Percentiles rank a stretch among this genome's conserved stretches.
phyloP scores from a whole-genome alignment of 2,797 vertebrate genomes.

The Stomatorhinus walkeri region DNA sequence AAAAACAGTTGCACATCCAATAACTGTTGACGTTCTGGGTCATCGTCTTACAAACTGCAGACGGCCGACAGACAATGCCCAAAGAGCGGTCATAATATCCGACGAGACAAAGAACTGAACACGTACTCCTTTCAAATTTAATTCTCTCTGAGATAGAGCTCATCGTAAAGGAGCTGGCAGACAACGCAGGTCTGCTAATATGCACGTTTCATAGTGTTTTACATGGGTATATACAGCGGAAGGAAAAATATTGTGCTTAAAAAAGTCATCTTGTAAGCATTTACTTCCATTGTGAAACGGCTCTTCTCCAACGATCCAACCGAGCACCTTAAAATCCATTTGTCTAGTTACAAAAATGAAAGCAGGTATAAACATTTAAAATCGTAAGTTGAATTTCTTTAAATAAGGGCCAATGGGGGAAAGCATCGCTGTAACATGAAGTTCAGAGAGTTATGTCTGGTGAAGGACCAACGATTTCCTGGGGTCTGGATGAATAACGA shows the following conservation, averaged over 20 bases:
- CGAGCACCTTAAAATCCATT: slow-evolving; percentile 13
- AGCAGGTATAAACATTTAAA: slow-evolving; percentile 7
- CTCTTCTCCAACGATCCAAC: slow-evolving; percentile 2
- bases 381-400: background rate
- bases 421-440: background rate
- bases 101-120: slow-evolving; percentile 36
- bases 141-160: slow-evolving; percentile 32
- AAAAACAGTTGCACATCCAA: slow-evolving; percentile 57
- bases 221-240: slow-evolving; percentile 25
- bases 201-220: slow-evolving; percentile 39
- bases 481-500: background rate
- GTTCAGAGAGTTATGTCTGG: background rate
- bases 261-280: slow-evolving; percentile 24
- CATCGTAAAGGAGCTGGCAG: slow-evolving; percentile 14
- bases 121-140: slow-evolving; percentile 26
- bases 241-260: slow-evolving; percentile 28
- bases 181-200: slow-evolving; percentile 22
- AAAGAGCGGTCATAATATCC: slow-evolving; percentile 37
- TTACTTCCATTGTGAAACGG: slow-evolving; percentile 11
- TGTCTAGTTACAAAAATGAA: slow-evolving; percentile 1
- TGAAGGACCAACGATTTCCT: background rate
- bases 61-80: slow-evolving; percentile 45
- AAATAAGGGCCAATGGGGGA: background rate
- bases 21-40: slow-evolving; percentile 44
- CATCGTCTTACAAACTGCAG: slow-evolving; percentile 46